Percentiles rank a stretch among this genome's conserved stretches.
These are phyloP conservation scores for Polypedilum pembai DNA, from an alignment of 1,140 invertebrate genomes.

Conservation along the genomic window DNA sequence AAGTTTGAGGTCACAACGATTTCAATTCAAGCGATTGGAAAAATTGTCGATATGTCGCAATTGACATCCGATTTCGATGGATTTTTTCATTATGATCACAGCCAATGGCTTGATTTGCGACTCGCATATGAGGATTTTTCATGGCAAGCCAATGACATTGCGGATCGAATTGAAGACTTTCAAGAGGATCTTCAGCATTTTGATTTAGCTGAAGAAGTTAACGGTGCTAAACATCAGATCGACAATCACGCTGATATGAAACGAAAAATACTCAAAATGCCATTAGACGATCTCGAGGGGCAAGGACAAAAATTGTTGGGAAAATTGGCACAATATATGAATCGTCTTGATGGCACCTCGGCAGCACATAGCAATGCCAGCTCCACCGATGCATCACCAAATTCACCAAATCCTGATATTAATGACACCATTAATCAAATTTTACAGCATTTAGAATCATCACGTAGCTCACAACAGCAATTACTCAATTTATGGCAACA, in stretches of 20 bases:
- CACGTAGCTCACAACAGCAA: conserved; percentile 81
- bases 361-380: conserved; percentile 31
- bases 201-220: conserved; percentile 88
- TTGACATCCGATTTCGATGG: conserved; percentile 91
- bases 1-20: conserved; percentile 98
- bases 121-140: conserved; percentile 90
- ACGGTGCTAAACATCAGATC: conserved; percentile 78
- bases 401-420: conserved; percentile 58
- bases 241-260: conserved; percentile 92
- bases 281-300: conserved; percentile 84
- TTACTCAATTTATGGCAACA: conserved; percentile 89
- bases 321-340: conserved; percentile 34
- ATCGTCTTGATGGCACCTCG: conserved; percentile 30
- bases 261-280: conserved; percentile 86
- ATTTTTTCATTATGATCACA: conserved; percentile 87
- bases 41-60: conserved; percentile 85
- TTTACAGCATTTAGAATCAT: conserved; percentile 68
- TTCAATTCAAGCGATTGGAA: conserved; percentile 85
- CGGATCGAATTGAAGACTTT: conserved; percentile 83
- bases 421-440: conserved; percentile 57
- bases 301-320: conserved; percentile 47
- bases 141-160: conserved; percentile 86
- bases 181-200: conserved; percentile 84
- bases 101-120: conserved; percentile 92
- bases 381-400: conserved; percentile 30